Conservation (phyloP, 2,113 vertebrate genomes). For the Onychostruthus taczanowskii region DNA sequence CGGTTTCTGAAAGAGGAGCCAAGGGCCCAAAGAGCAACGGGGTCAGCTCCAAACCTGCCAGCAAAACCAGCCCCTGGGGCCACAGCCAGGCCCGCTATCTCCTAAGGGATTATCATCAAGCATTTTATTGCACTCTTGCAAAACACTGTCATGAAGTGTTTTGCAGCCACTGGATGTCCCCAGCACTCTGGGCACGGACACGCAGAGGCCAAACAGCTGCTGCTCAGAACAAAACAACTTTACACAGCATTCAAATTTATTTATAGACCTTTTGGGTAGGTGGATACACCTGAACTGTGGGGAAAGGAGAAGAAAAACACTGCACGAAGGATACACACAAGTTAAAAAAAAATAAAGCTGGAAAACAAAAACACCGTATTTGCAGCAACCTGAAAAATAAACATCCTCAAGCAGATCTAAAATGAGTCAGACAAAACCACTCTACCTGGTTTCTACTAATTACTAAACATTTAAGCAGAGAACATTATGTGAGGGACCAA, state of each 20-base stretch:
- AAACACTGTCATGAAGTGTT: background rate
- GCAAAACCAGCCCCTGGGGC: background rate
- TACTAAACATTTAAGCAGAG: slow-evolving; percentile 55
- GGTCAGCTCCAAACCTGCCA: background rate
- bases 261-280: slow-evolving; percentile 54
- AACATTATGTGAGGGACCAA: slow-evolving; percentile 43
- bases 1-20: background rate
- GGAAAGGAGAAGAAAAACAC: slow-evolving; percentile 27
- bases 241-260: slow-evolving; percentile 1
- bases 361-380: background rate
- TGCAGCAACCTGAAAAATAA: slow-evolving; percentile 35
- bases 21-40: background rate
- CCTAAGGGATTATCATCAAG: background rate
- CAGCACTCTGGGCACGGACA: background rate
- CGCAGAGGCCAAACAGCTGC: background rate
- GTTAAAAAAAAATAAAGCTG: slow-evolving; percentile 35
- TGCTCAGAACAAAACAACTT: slow-evolving; percentile 44
- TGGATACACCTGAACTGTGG: background rate
- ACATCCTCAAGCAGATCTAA: slow-evolving; percentile 34
- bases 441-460: slow-evolving; percentile 14
- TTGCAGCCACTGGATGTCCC: slow-evolving; percentile 57
- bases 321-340: background rate
- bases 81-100: background rate
- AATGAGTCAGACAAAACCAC: slow-evolving; percentile 42
- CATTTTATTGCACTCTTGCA: slow-evolving; percentile 13